Evolutionary conservation across 2,888 invertebrate species (phyloP).

Genomic region (Drosophila phalerata): DNA sequence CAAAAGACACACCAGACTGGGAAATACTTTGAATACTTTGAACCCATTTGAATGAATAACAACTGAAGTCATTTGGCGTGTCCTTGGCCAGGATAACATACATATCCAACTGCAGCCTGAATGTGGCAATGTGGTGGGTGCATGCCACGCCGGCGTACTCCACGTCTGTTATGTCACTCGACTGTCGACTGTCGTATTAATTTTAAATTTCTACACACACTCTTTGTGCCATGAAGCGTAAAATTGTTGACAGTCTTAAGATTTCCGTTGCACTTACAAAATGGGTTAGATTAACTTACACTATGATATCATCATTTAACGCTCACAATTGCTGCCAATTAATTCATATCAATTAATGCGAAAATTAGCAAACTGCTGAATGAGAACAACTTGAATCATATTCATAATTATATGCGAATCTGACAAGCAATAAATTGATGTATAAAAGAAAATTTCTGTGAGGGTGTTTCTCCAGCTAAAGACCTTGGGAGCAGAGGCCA

Average conservation of each 20-base stretch:
- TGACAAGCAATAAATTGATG: constrained; percentile 46
- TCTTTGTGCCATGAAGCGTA: constrained; percentile 22
- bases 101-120: constrained; percentile 14
- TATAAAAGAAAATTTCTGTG: constrained; percentile 24
- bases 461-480: constrained; percentile 15
- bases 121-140: constrained; percentile 7
- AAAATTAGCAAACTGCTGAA: constrained; percentile 10
- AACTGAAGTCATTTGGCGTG: constrained; percentile 10
- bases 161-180: constrained; percentile 58
- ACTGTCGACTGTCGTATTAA: constrained; percentile 7
- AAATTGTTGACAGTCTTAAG: constrained; percentile 20
- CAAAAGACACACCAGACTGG: constrained; percentile 2
- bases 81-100: constrained; percentile 17
- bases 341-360: constrained; percentile 27
- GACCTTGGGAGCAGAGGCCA: constrained; percentile 19
- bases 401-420: constrained; percentile 32
- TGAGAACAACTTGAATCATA: constrained; percentile 1
- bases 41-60: constrained; percentile 17
- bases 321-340: constrained; percentile 16
- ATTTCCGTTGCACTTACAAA: not conserved
- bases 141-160: constrained; percentile 14
- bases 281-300: constrained; percentile 1
- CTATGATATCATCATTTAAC: constrained; percentile 25
- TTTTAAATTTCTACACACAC: constrained; percentile 19
- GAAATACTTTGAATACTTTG: constrained; percentile 29